phyloP scores from a whole-genome alignment of 1,140 invertebrate genomes.

The Hormaphis cornu region DNA sequence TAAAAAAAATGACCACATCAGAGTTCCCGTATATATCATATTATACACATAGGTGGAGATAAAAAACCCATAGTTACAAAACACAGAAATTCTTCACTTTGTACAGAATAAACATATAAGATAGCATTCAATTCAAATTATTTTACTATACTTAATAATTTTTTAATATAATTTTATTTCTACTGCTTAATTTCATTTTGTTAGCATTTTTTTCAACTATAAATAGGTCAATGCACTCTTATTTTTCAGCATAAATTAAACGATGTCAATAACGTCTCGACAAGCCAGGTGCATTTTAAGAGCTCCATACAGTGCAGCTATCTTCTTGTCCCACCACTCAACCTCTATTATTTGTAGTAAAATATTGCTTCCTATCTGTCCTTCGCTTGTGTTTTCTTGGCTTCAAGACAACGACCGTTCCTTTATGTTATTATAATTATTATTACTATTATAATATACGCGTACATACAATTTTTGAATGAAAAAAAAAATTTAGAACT shows the following conservation, averaged over 20 bases:
- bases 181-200: not conserved
- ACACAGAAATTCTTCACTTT: too few species aligned
- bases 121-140: too few species aligned
- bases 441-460: not conserved
- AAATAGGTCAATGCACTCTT: not conserved
- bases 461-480: not conserved
- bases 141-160: too few species aligned
- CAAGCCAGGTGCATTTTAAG: constrained; percentile 21
- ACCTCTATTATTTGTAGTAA: constrained; percentile 4
- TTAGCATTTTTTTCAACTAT: not conserved
- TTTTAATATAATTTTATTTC: not conserved
- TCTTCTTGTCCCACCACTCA: not conserved
- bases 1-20: too few species aligned
- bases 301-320: constrained; percentile 14
- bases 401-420: not conserved
- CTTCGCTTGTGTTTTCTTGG: constrained; percentile 18
- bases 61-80: too few species aligned
- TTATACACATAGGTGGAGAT: too few species aligned
- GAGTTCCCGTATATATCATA: too few species aligned
- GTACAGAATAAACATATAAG: too few species aligned
- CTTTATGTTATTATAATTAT: not conserved
- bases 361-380: constrained; percentile 12
- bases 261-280: constrained; percentile 10
- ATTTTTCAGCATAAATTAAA: constrained; percentile 28
- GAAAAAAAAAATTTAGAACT: not conserved